Evolutionary conservation across 2,888 invertebrate genomes (phyloP), one percentile per base, ranked within the genome.

Genomic region (Agonopterix arenella): DNA sequence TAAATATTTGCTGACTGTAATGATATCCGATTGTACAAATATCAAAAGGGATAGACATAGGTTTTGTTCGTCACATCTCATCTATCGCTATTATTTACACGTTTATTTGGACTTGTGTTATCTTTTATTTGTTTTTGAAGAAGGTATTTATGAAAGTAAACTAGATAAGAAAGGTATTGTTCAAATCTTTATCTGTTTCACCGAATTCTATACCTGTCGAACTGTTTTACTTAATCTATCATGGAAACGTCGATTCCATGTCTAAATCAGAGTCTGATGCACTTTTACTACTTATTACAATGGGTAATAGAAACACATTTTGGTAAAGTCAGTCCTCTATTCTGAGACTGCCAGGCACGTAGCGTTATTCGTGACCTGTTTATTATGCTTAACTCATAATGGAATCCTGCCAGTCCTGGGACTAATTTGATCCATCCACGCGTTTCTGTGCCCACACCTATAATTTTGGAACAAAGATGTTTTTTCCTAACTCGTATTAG

Each of bases 381-480:
- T 55, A 53, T 50, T 58, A 56, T 53, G 47, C 55, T 40, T 47
- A n/a, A 48, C 48, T 49, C 52, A 51, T 55, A 54, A 58, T 56
- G 50, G 49, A 51, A 52, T 53, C 51, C 44, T 46, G 48, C 51
- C 43, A 53, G 52, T 53, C 51, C 44, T 46, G 48, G 49, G 44
- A 53, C 54, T 54, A 56, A 60, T 59, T 60, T 52, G 51, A 58
- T 57, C 55, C 40, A 40, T 57, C 55, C 40, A 40, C 49, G 52
- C 51, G 56, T 52, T 57, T 47, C 47, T 52, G 49, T 43, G 48
- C 48, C 44, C 40, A 13, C 41, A 47, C 52, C 47, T 51, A 48
- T 52, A 40, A 40, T n/a, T 40, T 40, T n/a, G 40, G 4, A 40
- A 40, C 9, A 40, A 40, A 40, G 4, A 40, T 40, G 4, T 9